A percentile compares a stretch with the other conserved stretches of the same genome.
These are phyloP conservation scores for Colossoma macropomum DNA, from an alignment of 2,113 vertebrate species.

Conservation along the genomic window DNA sequence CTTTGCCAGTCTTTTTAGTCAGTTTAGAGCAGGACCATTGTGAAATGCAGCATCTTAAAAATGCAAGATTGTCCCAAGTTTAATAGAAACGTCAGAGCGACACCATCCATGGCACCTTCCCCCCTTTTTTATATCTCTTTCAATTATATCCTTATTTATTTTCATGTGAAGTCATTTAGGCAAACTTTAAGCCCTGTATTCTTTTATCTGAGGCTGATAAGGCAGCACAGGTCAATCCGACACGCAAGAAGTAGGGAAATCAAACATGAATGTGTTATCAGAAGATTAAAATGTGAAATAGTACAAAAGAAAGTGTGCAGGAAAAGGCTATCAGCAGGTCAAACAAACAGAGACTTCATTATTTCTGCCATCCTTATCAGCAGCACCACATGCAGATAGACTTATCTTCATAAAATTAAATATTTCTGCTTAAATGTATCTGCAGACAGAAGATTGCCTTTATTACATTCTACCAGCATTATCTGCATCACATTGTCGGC, in stretches of 20 bases:
- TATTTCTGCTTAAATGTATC: background rate
- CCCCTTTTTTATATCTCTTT: background rate
- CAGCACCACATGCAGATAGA: background rate
- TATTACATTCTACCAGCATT: background rate
- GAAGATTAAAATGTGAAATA: conserved; percentile 33
- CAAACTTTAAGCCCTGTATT: background rate
- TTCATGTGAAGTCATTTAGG: background rate
- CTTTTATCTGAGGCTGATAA: background rate
- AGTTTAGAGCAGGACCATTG: too few species aligned
- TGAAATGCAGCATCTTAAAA: too few species aligned
- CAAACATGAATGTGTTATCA: conserved; percentile 27
- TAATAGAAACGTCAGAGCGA: too few species aligned
- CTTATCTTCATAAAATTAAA: conserved; percentile 15
- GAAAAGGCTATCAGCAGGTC: conserved; percentile 25
- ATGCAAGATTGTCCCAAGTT: too few species aligned
- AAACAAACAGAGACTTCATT: conserved; percentile 30
- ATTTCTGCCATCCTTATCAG: conserved; percentile 24
- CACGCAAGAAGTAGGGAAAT: conserved; percentile 2
- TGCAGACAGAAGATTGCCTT: background rate
- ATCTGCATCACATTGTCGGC: background rate
- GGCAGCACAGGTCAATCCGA: background rate
- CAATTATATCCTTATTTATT: background rate
- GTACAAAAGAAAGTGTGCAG: background rate
- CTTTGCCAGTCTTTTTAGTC: too few species aligned
- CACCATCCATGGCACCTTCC: too few species aligned